Conservation (phyloP, 1,140 invertebrate species). For the Caenorhabditis briggsae region DNA sequence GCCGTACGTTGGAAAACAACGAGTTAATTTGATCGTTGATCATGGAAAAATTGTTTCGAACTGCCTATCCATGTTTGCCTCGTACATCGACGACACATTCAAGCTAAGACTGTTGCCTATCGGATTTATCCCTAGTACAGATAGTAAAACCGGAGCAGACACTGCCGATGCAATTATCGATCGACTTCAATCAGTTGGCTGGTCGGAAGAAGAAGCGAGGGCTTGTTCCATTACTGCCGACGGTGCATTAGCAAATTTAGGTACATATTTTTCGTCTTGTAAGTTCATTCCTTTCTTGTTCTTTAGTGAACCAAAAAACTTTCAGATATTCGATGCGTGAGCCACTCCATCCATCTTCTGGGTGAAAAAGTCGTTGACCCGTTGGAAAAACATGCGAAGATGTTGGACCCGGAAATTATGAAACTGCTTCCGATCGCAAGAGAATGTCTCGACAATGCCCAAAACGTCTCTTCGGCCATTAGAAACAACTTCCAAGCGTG, state of each 20-base stretch:
- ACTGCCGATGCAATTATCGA: not conserved
- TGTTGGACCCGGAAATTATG: not conserved
- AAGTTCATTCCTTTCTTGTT: not conserved
- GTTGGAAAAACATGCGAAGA: not conserved
- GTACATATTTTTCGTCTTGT: not conserved
- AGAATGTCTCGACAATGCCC: not conserved
- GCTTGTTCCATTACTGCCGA: not conserved
- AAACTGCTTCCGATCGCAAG: not conserved
- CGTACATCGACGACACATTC: not conserved
- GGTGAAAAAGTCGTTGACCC: not conserved
- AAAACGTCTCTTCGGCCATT: not conserved
- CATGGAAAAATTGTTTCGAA: not conserved
- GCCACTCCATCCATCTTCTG: not conserved
- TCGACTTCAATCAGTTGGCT: not conserved
- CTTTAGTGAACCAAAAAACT: not conserved
- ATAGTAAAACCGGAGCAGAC: not conserved
- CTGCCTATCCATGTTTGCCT: not conserved
- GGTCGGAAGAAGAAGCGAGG: not conserved
- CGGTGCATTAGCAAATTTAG: not conserved
- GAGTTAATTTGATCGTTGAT: not conserved
- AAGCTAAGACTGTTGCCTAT: not conserved
- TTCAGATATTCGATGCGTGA: not conserved
- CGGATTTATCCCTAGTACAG: not conserved
- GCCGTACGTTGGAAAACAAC: not conserved
- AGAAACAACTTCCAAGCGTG: too few species aligned